Conservation (phyloP, 2,888 invertebrate genomes). For the Tribolium freemani region DNA sequence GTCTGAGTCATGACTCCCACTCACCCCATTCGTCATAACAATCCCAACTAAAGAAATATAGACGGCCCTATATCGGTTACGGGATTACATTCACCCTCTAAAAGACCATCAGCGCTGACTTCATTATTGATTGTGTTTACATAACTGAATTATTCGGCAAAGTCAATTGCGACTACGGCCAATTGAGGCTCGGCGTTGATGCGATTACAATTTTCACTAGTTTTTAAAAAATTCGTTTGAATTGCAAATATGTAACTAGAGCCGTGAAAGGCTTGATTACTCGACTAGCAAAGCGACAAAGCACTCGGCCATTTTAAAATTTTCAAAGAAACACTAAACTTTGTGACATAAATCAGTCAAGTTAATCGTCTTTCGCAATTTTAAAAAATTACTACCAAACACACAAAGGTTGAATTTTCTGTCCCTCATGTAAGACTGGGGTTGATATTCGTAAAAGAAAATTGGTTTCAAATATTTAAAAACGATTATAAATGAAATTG, state of each 20-base stretch:
- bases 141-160: not conserved
- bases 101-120: conserved; percentile 6
- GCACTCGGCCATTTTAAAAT: too few species aligned
- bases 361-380: not conserved
- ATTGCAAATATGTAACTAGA: conserved; percentile 26
- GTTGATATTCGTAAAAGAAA: too few species aligned
- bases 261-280: not conserved
- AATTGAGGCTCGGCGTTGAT: not conserved
- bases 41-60: conserved; percentile 14
- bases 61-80: not conserved
- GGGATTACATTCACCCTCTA: conserved; percentile 6
- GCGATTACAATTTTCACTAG: conserved; percentile 7
- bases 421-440: too few species aligned
- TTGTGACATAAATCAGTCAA: too few species aligned
- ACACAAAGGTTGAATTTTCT: not conserved
- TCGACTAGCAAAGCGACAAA: too few species aligned
- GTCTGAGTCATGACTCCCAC: conserved; percentile 24
- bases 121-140: conserved; percentile 24
- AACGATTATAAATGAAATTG: too few species aligned
- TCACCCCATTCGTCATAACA: conserved; percentile 24
- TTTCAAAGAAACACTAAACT: too few species aligned
- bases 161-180: not conserved
- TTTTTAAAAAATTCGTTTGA: conserved; percentile 10
- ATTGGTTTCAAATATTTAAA: too few species aligned
- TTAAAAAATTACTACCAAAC: not conserved